Evolutionary conservation across 2,797 vertebrate species (phyloP).

Genomic region (Sebastes baramenuke): DNA sequence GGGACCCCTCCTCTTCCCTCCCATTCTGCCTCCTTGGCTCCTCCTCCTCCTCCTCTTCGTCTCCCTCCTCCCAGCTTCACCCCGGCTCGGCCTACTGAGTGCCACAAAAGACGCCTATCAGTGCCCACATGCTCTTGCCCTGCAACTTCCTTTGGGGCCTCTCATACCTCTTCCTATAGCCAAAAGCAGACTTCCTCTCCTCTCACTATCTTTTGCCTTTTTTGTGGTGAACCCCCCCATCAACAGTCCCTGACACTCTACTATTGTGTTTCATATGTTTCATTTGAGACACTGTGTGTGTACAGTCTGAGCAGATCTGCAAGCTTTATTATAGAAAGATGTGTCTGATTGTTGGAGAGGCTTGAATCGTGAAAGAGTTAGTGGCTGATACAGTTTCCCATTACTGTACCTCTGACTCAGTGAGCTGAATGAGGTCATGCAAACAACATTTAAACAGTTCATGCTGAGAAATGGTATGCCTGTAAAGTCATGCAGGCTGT

Average conservation of each 20-base stretch:
- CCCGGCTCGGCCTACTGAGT: constrained; percentile 30
- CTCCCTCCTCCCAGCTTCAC: constrained; percentile 23
- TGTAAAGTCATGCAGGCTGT: background rate
- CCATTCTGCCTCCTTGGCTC: constrained; percentile 47
- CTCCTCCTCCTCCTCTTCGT: constrained; percentile 9
- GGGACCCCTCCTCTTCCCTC: constrained; percentile 40
- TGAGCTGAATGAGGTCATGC: constrained; percentile 22
- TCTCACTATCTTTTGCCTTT: constrained; percentile 3
- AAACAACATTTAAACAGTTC: constrained; percentile 3
- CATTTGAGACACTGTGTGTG: background rate
- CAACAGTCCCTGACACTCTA: background rate
- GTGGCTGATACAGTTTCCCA: background rate
- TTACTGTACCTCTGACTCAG: background rate
- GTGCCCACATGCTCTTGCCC: constrained; percentile 34
- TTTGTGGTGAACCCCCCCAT: background rate
- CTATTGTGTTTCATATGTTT: background rate
- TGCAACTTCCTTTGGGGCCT: constrained; percentile 1
- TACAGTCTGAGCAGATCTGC: background rate
- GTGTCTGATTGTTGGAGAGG: background rate
- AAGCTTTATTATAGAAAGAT: background rate
- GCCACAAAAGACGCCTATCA: constrained; percentile 50
- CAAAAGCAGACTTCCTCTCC: background rate
- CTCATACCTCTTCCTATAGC: background rate
- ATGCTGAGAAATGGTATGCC: background rate
- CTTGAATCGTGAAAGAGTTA: background rate